A percentile compares a stretch with the other conserved stretches of the same genome.
These are phyloP conservation scores for human DNA, from an alignment of 2,113 vertebrate genomes.

Conservation along the genomic window DNA sequence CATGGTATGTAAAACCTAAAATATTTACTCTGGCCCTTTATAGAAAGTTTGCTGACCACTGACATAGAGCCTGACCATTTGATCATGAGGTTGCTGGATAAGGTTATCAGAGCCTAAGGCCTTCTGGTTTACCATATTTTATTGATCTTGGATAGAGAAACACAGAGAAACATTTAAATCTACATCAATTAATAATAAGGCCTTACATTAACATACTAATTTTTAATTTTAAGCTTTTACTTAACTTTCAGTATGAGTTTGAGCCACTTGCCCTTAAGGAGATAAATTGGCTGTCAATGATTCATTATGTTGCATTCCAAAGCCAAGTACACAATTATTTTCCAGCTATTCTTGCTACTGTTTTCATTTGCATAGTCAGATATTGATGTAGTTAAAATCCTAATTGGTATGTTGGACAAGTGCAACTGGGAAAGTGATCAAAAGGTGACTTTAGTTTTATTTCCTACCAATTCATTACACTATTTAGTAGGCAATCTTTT, in stretches of 20 bases:
- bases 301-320: background rate
- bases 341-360: background rate
- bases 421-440: background rate
- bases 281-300: background rate
- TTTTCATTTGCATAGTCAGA: background rate
- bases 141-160: background rate
- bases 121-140: background rate
- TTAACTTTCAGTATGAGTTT: background rate
- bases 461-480: background rate
- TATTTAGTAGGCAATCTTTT: background rate
- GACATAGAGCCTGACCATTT: background rate
- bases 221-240: slow-evolving; percentile 18
- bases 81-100: background rate
- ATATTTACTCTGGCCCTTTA: background rate
- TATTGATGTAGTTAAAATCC: background rate
- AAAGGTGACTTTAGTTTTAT: background rate
- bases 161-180: background rate
- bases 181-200: background rate
- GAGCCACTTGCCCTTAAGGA: background rate
- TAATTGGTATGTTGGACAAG: background rate
- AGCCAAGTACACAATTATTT: background rate
- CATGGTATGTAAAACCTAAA: background rate
- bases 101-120: background rate
- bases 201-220: background rate
- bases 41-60: background rate